phyloP scores from a whole-genome alignment of 1,140 invertebrate species.

The Gryllus bimaculatus region DNA sequence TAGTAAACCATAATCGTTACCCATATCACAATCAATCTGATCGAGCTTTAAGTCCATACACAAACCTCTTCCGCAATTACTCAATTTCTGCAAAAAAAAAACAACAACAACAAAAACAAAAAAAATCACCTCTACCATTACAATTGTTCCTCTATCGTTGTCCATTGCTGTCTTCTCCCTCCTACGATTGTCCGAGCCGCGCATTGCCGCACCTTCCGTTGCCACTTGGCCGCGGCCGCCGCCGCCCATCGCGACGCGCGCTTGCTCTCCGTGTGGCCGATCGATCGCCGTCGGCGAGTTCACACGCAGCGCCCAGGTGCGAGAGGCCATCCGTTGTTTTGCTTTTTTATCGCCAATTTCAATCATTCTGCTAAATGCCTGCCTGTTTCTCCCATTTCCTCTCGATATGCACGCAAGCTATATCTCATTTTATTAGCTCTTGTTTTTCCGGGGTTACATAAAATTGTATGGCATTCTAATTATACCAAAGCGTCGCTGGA shows the following conservation, averaged over 20 bases:
- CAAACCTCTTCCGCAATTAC: no score
- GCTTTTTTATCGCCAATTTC: background rate
- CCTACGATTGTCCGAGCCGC: no score
- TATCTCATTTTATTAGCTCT: constrained; percentile 5
- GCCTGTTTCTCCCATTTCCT: background rate
- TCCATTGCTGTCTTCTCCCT: no score
- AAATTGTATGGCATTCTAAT: constrained; percentile 5
- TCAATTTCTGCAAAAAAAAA: no score
- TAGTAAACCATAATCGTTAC: no score
- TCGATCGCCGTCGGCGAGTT: background rate
- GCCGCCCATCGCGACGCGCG: background rate
- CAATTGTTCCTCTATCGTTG: no score
- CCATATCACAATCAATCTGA: no score
- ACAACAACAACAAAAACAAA: no score
- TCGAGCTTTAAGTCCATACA: no score
- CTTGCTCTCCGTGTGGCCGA: background rate
- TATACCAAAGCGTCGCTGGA: background rate
- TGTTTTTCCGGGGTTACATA: background rate
- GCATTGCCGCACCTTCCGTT: no score
- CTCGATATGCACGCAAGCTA: background rate
- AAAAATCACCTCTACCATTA: no score
- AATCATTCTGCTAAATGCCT: background rate
- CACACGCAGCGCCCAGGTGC: background rate
- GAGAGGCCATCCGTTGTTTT: background rate
- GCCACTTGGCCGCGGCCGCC: no score